A percentile compares a stretch with the other conserved stretches of the same genome.
These are phyloP conservation scores for Alethe castanea DNA, from an alignment of 2,113 vertebrate genomes.

Conservation along the genomic window DNA sequence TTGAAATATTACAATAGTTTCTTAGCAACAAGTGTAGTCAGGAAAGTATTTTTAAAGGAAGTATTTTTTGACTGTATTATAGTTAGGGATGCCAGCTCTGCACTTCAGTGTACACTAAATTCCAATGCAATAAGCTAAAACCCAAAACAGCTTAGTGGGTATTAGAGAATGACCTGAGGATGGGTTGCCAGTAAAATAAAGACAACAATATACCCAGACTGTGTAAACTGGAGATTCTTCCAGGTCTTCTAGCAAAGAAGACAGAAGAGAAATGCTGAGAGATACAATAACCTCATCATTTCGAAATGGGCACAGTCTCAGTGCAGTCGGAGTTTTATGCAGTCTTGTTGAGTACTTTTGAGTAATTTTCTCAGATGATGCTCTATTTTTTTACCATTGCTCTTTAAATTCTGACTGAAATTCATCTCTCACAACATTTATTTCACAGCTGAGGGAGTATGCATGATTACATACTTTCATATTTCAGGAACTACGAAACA, in stretches of 20 bases:
- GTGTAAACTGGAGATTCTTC: neutral
- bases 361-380: conserved; percentile 19
- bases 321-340: neutral
- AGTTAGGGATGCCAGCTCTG: neutral
- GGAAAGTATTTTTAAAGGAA: neutral
- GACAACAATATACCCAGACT: neutral
- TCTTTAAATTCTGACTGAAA: conserved; percentile 11
- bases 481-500: neutral
- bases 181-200: neutral
- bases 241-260: neutral
- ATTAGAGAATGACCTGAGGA: neutral
- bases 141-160: neutral
- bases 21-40: neutral
- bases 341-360: neutral
- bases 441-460: neutral
- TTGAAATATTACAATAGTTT: neutral
- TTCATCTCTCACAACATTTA: neutral
- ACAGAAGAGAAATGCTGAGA: neutral
- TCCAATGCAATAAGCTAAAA: neutral
- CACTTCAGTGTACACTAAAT: neutral
- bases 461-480: neutral
- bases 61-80: neutral
- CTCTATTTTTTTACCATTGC: conserved; percentile 18
- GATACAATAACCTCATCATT: neutral
- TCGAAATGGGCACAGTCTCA: neutral